phyloP scores from a whole-genome alignment of 2,888 invertebrate species.

The Crematogaster levior region DNA sequence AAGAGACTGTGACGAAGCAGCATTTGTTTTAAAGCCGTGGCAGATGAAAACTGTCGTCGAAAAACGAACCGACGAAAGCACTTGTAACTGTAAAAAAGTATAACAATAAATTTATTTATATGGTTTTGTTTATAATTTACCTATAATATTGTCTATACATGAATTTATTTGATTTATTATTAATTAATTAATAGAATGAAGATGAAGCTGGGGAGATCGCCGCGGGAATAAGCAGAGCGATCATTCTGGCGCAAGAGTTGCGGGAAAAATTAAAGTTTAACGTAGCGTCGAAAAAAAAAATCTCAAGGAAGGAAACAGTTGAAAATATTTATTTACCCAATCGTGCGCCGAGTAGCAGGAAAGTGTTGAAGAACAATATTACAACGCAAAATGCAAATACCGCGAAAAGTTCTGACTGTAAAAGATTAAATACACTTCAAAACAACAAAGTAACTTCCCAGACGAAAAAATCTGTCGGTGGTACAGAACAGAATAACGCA shows the following conservation, averaged over 20 bases:
- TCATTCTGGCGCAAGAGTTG: constrained; percentile 79
- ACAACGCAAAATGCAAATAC: neutral
- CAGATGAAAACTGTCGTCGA: constrained; percentile 70
- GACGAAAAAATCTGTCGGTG: neutral
- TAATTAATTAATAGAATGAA: constrained; percentile 56
- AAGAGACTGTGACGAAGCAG: constrained; percentile 80
- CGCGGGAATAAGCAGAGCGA: constrained; percentile 77
- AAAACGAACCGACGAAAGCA: constrained; percentile 70
- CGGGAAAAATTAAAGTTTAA: constrained; percentile 77
- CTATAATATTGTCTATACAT: neutral
- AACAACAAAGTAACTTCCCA: neutral
- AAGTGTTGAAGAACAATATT: neutral
- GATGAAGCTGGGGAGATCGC: constrained; percentile 77
- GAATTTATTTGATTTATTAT: constrained; percentile 17
- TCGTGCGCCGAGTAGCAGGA: constrained; percentile 32
- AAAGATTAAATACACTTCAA: neutral
- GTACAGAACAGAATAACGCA: neutral
- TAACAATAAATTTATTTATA: constrained; percentile 57
- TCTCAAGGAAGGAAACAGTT: constrained; percentile 53
- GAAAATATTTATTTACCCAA: constrained; percentile 19
- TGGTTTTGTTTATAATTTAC: constrained; percentile 10
- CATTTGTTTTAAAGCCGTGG: constrained; percentile 81
- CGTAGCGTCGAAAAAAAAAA: constrained; percentile 65
- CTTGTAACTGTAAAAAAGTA: constrained; percentile 80
- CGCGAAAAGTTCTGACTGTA: neutral